These are phyloP conservation scores for Oreotragus oreotragus DNA, from an alignment of 2,113 vertebrate species.

Conservation along the genomic window DNA sequence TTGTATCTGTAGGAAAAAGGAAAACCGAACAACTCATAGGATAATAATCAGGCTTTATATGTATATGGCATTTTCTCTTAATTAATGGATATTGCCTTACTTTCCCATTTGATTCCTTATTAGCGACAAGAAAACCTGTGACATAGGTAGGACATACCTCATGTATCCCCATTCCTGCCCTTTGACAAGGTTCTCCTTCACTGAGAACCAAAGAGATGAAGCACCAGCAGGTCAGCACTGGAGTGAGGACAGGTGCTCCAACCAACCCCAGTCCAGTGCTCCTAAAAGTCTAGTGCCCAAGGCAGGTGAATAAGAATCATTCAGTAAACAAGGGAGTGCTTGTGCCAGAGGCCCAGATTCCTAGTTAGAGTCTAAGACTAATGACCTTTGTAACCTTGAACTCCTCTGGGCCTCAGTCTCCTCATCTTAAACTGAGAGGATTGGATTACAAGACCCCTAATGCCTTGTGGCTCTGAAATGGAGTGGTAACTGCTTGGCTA, in stretches of 20 bases:
- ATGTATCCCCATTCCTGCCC: neutral
- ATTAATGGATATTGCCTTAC: neutral
- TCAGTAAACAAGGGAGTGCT: neutral
- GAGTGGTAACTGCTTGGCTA: neutral
- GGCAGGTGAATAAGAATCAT: neutral
- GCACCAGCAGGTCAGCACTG: neutral
- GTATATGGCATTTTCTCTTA: neutral
- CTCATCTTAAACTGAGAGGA: neutral
- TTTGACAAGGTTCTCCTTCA: neutral
- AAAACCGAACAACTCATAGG: neutral
- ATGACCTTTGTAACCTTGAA: neutral
- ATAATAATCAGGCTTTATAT: neutral
- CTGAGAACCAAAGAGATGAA: neutral
- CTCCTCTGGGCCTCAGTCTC: neutral
- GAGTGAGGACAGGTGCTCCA: neutral
- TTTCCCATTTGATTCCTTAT: neutral
- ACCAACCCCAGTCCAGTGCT: neutral
- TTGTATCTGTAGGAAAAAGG: neutral
- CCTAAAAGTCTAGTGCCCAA: neutral
- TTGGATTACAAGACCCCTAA: neutral
- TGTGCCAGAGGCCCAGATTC: neutral
- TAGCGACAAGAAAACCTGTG: neutral
- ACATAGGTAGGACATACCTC: neutral
- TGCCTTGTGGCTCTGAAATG: neutral
- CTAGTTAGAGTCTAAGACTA: neutral